These are phyloP conservation scores for Corythucha ciliata DNA, from an alignment of 2,888 invertebrate species.

Conservation along the genomic window DNA sequence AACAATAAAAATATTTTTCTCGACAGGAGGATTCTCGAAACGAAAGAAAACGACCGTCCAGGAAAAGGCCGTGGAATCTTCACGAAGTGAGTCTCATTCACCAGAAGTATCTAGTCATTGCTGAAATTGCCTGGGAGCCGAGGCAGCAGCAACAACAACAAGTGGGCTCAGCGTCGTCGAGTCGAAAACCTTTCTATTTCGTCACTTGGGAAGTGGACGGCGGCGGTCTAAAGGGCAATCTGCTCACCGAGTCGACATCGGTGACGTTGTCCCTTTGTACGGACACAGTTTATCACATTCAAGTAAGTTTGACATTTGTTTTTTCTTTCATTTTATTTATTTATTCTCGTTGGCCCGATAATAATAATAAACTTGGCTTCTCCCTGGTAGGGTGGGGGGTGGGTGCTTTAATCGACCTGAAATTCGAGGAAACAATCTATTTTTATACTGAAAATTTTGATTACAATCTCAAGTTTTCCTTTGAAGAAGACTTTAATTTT, in stretches of 20 bases:
- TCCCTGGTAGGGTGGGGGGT: too few relatives aligned
- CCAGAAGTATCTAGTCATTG: conserved; percentile 55
- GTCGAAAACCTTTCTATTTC: conserved; percentile 53
- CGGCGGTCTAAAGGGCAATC: conserved; percentile 68
- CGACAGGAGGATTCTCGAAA: conserved; percentile 26
- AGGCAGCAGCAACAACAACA: conserved; percentile 26
- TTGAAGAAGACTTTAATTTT: too few relatives aligned
- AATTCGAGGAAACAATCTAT: too few relatives aligned
- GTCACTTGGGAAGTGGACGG: conserved; percentile 79
- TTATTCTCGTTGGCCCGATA: too few relatives aligned
- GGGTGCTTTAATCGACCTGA: too few relatives aligned
- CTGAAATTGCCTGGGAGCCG: conserved; percentile 64
- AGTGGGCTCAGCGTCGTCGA: not conserved
- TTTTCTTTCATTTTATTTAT: too few relatives aligned
- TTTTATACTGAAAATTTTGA: too few relatives aligned
- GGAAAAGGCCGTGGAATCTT: conserved; percentile 54
- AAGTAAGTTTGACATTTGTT: conserved; percentile 47
- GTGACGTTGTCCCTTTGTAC: conserved; percentile 73
- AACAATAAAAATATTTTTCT: too few relatives aligned
- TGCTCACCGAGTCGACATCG: conserved; percentile 69
- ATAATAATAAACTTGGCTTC: too few relatives aligned
- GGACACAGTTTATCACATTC: conserved; percentile 69
- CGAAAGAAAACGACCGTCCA: conserved; percentile 21
- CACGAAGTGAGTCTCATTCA: conserved; percentile 61
- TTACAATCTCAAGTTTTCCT: too few relatives aligned